Evolutionary conservation across 2,797 vertebrate species (phyloP), one percentile per base, ranked within the genome.

Genomic region (Notolabrus celidotus): DNA sequence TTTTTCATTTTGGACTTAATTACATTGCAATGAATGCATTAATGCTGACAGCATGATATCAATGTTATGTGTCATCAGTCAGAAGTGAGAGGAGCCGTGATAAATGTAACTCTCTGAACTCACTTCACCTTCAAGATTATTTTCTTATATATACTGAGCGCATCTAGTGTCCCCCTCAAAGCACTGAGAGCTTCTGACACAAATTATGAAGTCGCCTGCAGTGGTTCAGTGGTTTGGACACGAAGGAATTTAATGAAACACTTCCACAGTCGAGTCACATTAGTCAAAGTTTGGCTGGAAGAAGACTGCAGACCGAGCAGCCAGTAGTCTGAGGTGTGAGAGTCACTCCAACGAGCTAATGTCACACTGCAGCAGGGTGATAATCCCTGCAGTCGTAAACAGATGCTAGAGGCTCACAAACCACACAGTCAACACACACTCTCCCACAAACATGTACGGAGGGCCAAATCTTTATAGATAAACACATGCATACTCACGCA

Each of bases 301-400:
- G 65, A 73, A 22, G 77, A 83, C 78, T 75, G 74, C 74, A 67
- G 71, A 79, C 29, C 1, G 71, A 86, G 79, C 31, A 62, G 82
- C 56, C 71, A 63, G 58, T 50, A 70, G 62, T 75, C 50, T 65
- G 86, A 86, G 70, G 85, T 87, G 86, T 80, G 78, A 88, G 83
- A 74, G 82, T 84, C 75, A 58, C 83, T 88, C 78, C 79, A 60
- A 74, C 65, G 56, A 87, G 85, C 77, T 82, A 77, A 83, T 83
- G 85, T 86, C 89, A 83, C 89, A 83, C 87, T 80, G 87, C 77
- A 68, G 86, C 36, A 22, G 72, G 87, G 92, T 63, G 92, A 89
- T 93, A 93, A 93, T 91, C 89, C 84, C 82, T 57, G 59, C 79
- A 83, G 89, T 85, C 89, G 80, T 91, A 90, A 93, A 93, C 90